These are phyloP conservation scores for Heterohyrax brucei DNA, from an alignment of 2,797 vertebrate genomes.

Conservation along the genomic window DNA sequence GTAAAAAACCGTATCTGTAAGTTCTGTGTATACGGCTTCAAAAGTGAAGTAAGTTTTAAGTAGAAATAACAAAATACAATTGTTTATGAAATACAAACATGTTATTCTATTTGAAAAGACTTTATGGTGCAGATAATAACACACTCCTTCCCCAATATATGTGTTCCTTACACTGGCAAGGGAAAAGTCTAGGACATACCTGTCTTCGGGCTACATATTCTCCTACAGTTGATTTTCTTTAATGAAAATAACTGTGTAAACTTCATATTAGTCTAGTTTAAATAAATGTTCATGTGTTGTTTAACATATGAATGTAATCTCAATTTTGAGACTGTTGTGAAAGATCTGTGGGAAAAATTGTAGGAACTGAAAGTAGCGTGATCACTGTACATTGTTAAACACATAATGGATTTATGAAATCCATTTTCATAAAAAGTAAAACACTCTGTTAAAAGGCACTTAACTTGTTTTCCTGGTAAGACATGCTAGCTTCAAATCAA, in stretches of 20 bases:
- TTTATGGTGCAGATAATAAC: conserved; percentile 40
- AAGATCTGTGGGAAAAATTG: conserved; percentile 80
- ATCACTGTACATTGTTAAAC: conserved; percentile 58
- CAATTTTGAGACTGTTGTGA: conserved; percentile 84
- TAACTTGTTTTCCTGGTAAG: conserved; percentile 62
- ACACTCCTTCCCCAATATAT: background rate
- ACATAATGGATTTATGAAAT: conserved; percentile 80
- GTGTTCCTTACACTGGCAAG: background rate
- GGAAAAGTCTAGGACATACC: conserved; percentile 38
- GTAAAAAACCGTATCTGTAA: conserved; percentile 24
- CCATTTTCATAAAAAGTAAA: conserved; percentile 67
- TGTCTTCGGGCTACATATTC: background rate
- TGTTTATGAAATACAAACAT: conserved; percentile 45
- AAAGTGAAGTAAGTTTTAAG: conserved; percentile 66
- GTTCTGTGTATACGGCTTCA: conserved; percentile 45
- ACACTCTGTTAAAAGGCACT: conserved; percentile 29
- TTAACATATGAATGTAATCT: conserved; percentile 83
- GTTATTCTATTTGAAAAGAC: conserved; percentile 32
- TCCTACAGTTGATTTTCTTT: conserved; percentile 7
- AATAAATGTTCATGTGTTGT: conserved; percentile 65
- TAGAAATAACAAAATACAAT: conserved; percentile 53
- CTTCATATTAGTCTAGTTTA: conserved; percentile 61
- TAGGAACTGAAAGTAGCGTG: conserved; percentile 86
- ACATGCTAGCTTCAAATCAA: conserved; percentile 29
- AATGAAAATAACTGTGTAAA: conserved; percentile 37